These are phyloP conservation scores for Phataginus tetradactyla DNA, from an alignment of 2,797 vertebrate genomes.

Conservation along the genomic window DNA sequence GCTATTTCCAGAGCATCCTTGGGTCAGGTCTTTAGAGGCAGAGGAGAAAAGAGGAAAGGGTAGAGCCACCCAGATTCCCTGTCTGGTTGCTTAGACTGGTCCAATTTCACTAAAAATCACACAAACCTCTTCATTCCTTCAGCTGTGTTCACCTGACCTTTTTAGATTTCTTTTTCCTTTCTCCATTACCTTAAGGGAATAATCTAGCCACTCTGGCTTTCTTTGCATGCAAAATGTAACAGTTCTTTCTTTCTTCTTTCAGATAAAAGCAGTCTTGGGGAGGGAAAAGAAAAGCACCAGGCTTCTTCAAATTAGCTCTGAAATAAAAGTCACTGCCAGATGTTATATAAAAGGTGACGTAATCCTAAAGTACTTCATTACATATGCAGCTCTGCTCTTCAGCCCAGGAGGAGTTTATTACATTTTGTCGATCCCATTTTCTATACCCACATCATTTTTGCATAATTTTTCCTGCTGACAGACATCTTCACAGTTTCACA, in stretches of 20 bases:
- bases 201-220: conserved; percentile 66
- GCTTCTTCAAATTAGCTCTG: conserved; percentile 84
- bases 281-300: conserved; percentile 62
- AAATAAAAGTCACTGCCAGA: conserved; percentile 86
- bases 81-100: conserved; percentile 40
- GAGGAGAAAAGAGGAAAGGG: not conserved
- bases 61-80: conserved; percentile 57
- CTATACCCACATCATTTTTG: conserved; percentile 87
- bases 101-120: conserved; percentile 71
- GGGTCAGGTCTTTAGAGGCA: not conserved
- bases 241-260: conserved; percentile 72
- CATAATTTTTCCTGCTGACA: conserved; percentile 87
- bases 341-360: conserved; percentile 89
- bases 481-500: conserved; percentile 87
- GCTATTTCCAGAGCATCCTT: not conserved
- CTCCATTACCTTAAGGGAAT: conserved; percentile 75
- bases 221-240: conserved; percentile 79
- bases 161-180: conserved; percentile 71
- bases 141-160: conserved; percentile 72
- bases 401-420: conserved; percentile 87
- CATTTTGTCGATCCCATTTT: conserved; percentile 87
- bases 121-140: conserved; percentile 68
- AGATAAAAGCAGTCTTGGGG: conserved; percentile 76
- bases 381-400: conserved; percentile 85
- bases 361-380: conserved; percentile 88